Conservation (phyloP, 1,140 invertebrate genomes). For the Pomacea maculata region DNA sequence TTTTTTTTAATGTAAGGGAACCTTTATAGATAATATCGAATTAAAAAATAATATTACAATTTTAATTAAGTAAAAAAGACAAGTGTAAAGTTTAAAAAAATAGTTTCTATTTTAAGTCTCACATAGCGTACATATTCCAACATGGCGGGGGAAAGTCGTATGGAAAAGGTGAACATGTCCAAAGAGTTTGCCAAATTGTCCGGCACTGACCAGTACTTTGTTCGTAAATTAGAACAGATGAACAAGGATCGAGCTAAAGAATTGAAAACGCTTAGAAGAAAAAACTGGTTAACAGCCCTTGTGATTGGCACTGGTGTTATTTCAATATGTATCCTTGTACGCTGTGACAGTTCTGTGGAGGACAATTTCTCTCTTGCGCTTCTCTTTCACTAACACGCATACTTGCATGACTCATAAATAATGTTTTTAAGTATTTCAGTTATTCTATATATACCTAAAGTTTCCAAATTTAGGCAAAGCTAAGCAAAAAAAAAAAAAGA, state of each 20-base stretch:
- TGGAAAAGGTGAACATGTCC: conserved; percentile 40
- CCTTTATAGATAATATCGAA: background rate
- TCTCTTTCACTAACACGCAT: too few relatives aligned
- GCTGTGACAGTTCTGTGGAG: background rate
- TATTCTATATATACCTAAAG: background rate
- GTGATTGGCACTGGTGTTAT: conserved; percentile 32
- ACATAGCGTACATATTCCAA: conserved; percentile 4
- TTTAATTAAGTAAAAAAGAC: background rate
- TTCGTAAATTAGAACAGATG: conserved; percentile 41
- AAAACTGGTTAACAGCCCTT: conserved; percentile 24
- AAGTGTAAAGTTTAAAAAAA: too few relatives aligned
- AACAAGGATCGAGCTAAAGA: conserved; percentile 35
- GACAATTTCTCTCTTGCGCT: too few relatives aligned
- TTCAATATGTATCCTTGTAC: conserved; percentile 43
- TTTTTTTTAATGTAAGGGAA: too few relatives aligned
- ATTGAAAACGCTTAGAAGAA: conserved; percentile 22
- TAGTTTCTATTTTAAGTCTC: background rate
- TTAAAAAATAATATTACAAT: background rate
- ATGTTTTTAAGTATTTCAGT: background rate
- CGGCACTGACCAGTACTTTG: conserved; percentile 35
- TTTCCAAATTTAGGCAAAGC: too few relatives aligned
- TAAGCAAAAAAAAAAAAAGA: too few relatives aligned
- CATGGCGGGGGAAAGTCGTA: conserved; percentile 24
- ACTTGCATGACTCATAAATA: background rate
- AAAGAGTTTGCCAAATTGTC: conserved; percentile 36